Evolutionary conservation across 1,140 invertebrate species (phyloP).

Genomic region (Macrobrachium rosenbergii): DNA sequence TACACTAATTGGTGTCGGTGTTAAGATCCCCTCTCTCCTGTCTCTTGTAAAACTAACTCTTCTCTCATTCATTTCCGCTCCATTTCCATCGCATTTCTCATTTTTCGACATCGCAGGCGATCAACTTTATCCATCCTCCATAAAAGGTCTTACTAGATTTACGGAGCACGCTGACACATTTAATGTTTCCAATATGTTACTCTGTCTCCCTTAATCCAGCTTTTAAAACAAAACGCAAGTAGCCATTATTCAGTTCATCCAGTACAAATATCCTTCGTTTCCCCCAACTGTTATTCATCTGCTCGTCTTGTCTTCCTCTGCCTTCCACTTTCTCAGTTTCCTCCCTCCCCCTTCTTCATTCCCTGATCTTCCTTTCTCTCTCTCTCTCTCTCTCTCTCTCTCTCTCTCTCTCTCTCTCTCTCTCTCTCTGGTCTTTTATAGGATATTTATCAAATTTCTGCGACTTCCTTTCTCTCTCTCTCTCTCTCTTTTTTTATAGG

Average conservation of each 20-base stretch:
- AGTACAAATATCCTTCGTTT: background rate
- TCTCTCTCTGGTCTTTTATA: too few species aligned
- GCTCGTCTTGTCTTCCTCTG: background rate
- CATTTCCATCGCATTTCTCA: background rate
- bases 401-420: too few species aligned
- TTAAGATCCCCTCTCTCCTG: background rate
- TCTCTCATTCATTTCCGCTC: background rate
- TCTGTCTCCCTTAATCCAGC: background rate
- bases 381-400: too few species aligned
- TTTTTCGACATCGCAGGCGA: background rate
- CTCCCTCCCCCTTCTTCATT: too few species aligned
- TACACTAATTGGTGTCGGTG: too few species aligned
- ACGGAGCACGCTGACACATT: too few species aligned
- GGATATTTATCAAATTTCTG: too few species aligned
- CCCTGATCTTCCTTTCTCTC: background rate
- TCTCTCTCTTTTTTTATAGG: too few species aligned
- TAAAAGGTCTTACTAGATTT: background rate
- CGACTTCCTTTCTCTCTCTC: too few species aligned
- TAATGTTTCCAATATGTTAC: too few species aligned
- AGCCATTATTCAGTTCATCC: background rate
- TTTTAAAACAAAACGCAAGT: background rate
- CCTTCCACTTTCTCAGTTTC: background rate
- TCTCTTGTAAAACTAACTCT: background rate
- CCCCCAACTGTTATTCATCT: background rate
- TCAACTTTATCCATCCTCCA: background rate